These are phyloP conservation scores for Riparia riparia DNA, from an alignment of 2,113 vertebrate species.

Conservation along the genomic window DNA sequence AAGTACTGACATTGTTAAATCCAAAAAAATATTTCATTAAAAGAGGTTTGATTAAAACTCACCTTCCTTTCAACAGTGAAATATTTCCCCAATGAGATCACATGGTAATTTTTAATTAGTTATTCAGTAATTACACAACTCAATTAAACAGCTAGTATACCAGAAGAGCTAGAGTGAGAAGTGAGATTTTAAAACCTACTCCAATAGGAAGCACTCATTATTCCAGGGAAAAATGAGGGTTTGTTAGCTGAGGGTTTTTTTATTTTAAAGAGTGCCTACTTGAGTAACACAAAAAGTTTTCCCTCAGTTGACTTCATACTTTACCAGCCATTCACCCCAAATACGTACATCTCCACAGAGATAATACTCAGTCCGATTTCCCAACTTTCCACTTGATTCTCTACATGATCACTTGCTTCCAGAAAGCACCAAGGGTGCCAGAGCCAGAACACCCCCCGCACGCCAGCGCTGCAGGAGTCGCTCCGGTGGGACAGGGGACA, in stretches of 20 bases:
- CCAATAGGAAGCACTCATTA: background rate
- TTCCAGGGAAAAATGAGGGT: background rate
- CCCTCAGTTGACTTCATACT: background rate
- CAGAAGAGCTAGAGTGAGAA: background rate
- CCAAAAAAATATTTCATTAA: background rate
- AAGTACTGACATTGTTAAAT: background rate
- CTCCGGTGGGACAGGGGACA: rapidly evolving
- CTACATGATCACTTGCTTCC: background rate
- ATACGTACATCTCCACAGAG: background rate
- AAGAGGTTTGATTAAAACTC: background rate
- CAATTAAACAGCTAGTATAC: background rate
- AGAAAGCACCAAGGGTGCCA: background rate
- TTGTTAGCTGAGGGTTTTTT: background rate
- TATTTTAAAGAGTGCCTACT: background rate
- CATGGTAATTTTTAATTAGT: background rate
- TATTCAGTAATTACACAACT: background rate
- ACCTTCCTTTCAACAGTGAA: background rate
- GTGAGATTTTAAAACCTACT: background rate
- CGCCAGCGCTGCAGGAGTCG: background rate
- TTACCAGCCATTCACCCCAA: background rate
- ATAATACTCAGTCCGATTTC: background rate
- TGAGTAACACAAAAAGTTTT: background rate
- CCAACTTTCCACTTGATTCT: background rate
- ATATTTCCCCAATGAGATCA: background rate
- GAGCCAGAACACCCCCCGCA: rapidly evolving